These are phyloP conservation scores for Helobdella robusta DNA, from an alignment of 2,888 invertebrate species.

Conservation along the genomic window DNA sequence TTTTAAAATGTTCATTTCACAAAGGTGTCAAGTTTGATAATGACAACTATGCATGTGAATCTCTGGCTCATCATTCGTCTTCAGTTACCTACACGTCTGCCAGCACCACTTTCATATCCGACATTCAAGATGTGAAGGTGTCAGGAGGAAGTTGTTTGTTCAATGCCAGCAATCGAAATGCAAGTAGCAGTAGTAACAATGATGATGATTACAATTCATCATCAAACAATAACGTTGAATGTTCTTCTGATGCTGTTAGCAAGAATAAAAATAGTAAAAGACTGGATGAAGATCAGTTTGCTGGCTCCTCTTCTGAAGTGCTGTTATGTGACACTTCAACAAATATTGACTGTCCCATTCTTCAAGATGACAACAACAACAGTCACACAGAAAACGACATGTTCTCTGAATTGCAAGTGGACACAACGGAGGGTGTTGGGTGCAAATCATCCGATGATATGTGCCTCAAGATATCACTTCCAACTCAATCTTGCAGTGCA, in stretches of 20 bases:
- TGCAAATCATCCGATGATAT: slow-evolving; percentile 16
- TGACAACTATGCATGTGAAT: not conserved
- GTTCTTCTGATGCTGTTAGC: slow-evolving; percentile 15
- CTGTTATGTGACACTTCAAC: slow-evolving; percentile 24
- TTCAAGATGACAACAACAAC: not conserved
- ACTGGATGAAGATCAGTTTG: not conserved
- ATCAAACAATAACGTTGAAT: slow-evolving; percentile 19
- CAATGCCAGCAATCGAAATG: no score
- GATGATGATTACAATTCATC: slow-evolving; percentile 19
- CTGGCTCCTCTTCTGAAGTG: not conserved
- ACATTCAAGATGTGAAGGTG: slow-evolving; percentile 24
- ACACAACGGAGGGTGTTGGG: slow-evolving; percentile 18
- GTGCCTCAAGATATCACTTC: slow-evolving; percentile 5
- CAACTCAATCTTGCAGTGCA: not conserved
- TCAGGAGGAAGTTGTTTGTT: slow-evolving; percentile 18
- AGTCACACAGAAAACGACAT: slow-evolving; percentile 9
- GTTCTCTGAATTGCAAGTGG: slow-evolving; percentile 21
- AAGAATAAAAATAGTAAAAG: slow-evolving; percentile 1
- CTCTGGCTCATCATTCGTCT: slow-evolving; percentile 5
- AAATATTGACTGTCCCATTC: not conserved
- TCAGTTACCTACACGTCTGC: not conserved
- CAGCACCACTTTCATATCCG: slow-evolving; percentile 13
- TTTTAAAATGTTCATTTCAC: not conserved
- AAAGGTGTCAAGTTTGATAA: slow-evolving; percentile 19
- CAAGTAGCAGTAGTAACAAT: not conserved